Percentiles rank a stretch among this genome's conserved stretches.
phyloP scores from a whole-genome alignment of 2,797 vertebrate genomes.

The Euthynnus affinis region DNA sequence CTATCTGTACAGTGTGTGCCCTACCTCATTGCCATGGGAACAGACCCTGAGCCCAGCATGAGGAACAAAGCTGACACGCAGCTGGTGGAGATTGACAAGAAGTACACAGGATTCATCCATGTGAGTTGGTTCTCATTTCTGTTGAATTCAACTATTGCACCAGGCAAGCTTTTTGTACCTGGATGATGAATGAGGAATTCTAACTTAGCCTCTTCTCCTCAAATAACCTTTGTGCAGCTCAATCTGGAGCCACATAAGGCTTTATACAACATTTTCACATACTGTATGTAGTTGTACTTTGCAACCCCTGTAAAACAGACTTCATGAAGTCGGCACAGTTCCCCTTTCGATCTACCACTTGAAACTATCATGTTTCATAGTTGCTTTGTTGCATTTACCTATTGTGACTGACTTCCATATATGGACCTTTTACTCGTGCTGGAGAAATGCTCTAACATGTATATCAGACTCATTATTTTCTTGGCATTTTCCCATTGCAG shows the following conservation, averaged over 20 bases:
- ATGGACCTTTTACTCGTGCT: not conserved
- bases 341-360: too few species aligned
- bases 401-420: too few species aligned
- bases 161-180: slow-evolving; percentile 1
- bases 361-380: too few species aligned
- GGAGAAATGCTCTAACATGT: not conserved
- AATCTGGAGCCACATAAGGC: not conserved
- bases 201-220: not conserved
- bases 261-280: not conserved
- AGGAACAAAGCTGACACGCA: slow-evolving; percentile 98
- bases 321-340: too few species aligned
- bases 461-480: slow-evolving; percentile 2
- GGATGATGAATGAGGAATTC: not conserved
- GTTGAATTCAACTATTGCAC: not conserved
- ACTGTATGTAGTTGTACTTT: too few species aligned
- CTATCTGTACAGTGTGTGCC: slow-evolving; percentile 91
- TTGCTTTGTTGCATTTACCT: too few species aligned
- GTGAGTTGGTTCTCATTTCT: slow-evolving; percentile 79
- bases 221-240: not conserved
- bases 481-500: slow-evolving; percentile 1
- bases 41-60: slow-evolving; percentile 97
- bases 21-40: slow-evolving; percentile 99
- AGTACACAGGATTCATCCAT: slow-evolving; percentile 99
- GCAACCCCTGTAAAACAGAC: too few species aligned
- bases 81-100: slow-evolving; percentile 98